Conservation (phyloP, 2,797 vertebrate species). For the Hirundo rustica region DNA sequence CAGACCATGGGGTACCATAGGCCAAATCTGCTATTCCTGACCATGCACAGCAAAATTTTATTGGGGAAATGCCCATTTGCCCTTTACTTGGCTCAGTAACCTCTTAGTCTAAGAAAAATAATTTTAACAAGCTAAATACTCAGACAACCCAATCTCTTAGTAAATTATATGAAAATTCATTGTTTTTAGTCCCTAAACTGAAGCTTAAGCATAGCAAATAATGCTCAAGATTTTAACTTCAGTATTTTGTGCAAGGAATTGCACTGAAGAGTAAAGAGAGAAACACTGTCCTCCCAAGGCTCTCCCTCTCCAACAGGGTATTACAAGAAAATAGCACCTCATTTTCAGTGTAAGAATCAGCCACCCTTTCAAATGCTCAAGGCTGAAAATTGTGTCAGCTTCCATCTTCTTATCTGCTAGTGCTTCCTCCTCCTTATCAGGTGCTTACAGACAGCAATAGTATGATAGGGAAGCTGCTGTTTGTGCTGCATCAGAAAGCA, state of each 20-base stretch:
- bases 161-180: not conserved
- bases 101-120: not conserved
- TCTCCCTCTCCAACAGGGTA: not conserved
- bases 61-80: not conserved
- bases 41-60: not conserved
- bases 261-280: not conserved
- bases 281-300: not conserved
- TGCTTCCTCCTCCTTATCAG: slow-evolving; percentile 39
- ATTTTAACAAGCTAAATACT: not conserved
- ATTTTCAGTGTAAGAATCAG: not conserved
- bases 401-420: slow-evolving; percentile 29
- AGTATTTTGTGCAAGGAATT: not conserved
- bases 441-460: not conserved
- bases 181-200: not conserved
- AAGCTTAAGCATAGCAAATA: not conserved
- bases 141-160: not conserved
- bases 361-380: not conserved
- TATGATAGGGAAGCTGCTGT: not conserved
- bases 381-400: not conserved
- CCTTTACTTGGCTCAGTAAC: not conserved
- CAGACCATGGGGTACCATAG: not conserved
- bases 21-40: not conserved
- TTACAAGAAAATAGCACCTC: not conserved
- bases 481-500: not conserved
- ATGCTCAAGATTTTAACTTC: not conserved